A percentile compares a stretch with the other conserved stretches of the same genome.
Evolutionary conservation across 2,113 vertebrate genomes (phyloP).

Genomic region (Colius striatus): DNA sequence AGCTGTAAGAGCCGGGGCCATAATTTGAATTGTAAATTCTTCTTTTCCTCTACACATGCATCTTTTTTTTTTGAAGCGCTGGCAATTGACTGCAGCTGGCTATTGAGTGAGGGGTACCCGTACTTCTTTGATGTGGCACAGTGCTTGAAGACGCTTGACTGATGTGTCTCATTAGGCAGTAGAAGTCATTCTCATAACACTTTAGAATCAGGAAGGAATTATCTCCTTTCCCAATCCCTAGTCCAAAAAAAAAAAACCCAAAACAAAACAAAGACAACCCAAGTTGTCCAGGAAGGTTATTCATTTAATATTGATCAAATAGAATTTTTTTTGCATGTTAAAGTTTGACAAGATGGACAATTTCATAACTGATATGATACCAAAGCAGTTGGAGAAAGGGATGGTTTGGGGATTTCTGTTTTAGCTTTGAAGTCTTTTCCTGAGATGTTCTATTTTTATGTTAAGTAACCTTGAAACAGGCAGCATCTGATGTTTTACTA

Average conservation of each 20-base stretch:
- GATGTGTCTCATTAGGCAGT: slow-evolving; percentile 50
- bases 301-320: neutral
- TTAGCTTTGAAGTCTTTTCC: neutral
- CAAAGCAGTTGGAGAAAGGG: neutral
- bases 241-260: neutral
- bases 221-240: neutral
- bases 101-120: slow-evolving; percentile 10
- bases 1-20: slow-evolving; percentile 23
- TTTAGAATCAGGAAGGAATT: slow-evolving; percentile 34
- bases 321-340: neutral
- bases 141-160: slow-evolving; percentile 49
- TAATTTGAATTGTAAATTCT: slow-evolving; percentile 68
- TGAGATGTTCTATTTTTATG: neutral
- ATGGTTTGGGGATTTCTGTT: neutral
- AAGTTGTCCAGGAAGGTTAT: neutral
- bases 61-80: slow-evolving; percentile 55
- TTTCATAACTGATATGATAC: neutral
- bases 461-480: neutral
- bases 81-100: slow-evolving; percentile 58
- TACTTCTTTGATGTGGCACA: neutral
- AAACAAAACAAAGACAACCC: neutral
- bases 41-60: slow-evolving; percentile 48
- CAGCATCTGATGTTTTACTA: neutral
- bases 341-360: neutral
- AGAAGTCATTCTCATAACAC: neutral